Evolutionary conservation across 2,888 invertebrate genomes (phyloP).

Genomic region (Norana najaformis): DNA sequence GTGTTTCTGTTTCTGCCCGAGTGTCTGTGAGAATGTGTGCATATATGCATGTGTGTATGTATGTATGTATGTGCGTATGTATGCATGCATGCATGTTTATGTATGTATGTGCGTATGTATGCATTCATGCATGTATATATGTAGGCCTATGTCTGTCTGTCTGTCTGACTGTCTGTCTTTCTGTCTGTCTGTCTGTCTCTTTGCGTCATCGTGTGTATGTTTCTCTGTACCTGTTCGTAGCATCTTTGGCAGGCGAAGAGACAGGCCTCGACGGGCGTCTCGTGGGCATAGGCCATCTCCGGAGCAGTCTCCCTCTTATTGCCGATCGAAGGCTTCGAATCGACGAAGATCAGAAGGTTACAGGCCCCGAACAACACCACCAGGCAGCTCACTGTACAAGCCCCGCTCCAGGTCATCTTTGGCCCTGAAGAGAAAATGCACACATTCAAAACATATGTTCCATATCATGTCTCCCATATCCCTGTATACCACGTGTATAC

Average conservation of each 20-base stretch:
- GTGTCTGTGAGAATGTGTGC: no score
- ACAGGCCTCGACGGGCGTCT: background rate
- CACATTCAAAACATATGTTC: background rate
- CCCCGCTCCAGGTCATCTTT: background rate
- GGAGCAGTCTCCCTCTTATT: background rate
- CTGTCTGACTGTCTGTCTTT: no score
- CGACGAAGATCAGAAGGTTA: background rate
- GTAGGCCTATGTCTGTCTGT: no score
- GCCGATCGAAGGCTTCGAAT: background rate
- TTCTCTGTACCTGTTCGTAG: background rate
- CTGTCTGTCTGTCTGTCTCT: no score
- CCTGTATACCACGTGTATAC: no score
- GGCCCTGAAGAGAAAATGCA: background rate
- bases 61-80: background rate
- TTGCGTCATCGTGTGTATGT: background rate
- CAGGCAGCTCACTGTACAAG: background rate
- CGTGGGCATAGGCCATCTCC: background rate
- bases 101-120: background rate
- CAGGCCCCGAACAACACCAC: background rate
- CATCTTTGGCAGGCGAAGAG: conserved; percentile 22
- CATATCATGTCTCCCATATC: no score
- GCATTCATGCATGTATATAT: background rate
- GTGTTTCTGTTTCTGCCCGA: no score
- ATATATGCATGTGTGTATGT: background rate
- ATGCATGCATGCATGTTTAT: background rate